phyloP scores from a whole-genome alignment of 2,113 vertebrate species.

The Orthochromis indermauri region DNA sequence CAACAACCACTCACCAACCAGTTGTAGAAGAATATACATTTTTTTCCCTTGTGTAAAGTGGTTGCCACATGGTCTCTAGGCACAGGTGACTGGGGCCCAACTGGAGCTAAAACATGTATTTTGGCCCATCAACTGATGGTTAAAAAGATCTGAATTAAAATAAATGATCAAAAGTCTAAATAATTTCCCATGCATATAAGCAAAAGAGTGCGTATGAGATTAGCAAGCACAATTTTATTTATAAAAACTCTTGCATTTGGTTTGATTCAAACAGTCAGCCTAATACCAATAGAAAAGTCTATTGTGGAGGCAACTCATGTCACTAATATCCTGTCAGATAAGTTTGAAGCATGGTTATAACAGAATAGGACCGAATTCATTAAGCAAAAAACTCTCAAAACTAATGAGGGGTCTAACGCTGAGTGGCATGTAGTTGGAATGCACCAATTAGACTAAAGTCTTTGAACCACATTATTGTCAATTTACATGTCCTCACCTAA shows the following conservation, averaged over 20 bases:
- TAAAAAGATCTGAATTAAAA: not conserved
- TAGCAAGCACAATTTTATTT: not conserved
- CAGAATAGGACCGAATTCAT: conserved; percentile 1
- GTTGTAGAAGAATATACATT: not conserved
- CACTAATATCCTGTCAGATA: conserved; percentile 12
- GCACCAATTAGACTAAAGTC: conserved; percentile 44
- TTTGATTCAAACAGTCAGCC: not conserved
- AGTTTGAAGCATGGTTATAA: not conserved
- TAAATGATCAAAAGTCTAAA: not conserved
- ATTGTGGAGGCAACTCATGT: not conserved
- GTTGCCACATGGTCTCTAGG: not conserved
- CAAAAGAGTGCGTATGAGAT: not conserved
- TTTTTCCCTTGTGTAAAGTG: not conserved
- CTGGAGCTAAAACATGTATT: not conserved
- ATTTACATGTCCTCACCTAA: conserved; percentile 29
- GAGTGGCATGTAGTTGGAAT: conserved; percentile 40
- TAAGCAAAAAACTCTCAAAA: conserved; percentile 9
- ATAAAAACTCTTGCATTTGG: not conserved
- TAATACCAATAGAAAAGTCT: not conserved
- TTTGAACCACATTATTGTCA: conserved; percentile 22
- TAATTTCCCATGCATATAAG: too few relatives aligned
- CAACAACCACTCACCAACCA: not conserved
- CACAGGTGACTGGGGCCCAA: not conserved
- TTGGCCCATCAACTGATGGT: not conserved
- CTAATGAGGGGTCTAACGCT: conserved; percentile 49